Conservation (phyloP, 2,888 invertebrate genomes). For the Alviniconcha strummeri region DNA sequence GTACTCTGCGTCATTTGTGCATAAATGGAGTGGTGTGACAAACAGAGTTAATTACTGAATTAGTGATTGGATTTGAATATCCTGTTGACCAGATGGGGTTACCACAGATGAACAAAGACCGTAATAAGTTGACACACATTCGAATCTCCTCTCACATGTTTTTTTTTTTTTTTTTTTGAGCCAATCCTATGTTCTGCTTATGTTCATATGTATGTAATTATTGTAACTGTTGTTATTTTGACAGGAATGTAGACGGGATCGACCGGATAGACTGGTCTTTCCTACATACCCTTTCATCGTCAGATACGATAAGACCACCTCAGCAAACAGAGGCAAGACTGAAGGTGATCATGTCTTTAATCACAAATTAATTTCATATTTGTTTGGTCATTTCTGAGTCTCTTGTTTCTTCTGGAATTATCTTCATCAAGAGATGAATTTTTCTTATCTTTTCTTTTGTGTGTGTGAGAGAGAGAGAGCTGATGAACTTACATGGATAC, state of each 20-base stretch:
- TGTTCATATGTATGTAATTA: background rate
- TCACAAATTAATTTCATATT: background rate
- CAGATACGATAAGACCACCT: background rate
- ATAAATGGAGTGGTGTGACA: too few species aligned
- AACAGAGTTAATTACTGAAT: too few species aligned
- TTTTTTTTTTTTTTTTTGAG: too few species aligned
- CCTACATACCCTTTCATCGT: conserved; percentile 29
- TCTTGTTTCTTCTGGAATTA: background rate
- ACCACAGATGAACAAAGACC: too few species aligned
- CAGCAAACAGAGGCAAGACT: background rate
- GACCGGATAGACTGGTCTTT: conserved; percentile 19
- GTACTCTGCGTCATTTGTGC: too few species aligned
- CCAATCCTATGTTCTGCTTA: too few species aligned
- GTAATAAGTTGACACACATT: too few species aligned
- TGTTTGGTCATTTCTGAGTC: background rate
- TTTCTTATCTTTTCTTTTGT: background rate
- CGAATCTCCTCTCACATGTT: too few species aligned
- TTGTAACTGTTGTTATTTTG: background rate
- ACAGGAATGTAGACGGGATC: conserved; percentile 28
- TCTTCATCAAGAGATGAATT: background rate
- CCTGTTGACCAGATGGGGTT: too few species aligned
- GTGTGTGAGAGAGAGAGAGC: background rate
- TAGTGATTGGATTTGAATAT: too few species aligned
- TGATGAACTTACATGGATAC: too few species aligned
- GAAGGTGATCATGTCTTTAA: too few species aligned